phyloP scores from a whole-genome alignment of 1,140 invertebrate species.

The Neodiprion pinetum region DNA sequence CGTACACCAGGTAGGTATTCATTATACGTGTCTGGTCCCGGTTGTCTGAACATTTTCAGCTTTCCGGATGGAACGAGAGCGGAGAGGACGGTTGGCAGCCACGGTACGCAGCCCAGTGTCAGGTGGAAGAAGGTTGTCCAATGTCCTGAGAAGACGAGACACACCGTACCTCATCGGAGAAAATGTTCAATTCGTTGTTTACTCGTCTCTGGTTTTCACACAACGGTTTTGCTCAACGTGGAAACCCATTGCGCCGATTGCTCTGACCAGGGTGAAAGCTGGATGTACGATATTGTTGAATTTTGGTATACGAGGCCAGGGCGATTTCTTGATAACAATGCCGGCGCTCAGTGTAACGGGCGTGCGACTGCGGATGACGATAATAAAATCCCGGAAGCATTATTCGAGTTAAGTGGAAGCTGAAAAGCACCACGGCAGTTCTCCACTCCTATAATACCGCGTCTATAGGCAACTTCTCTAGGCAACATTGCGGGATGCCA shows the following conservation, averaged over 20 bases:
- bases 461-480: background rate
- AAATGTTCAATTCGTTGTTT: too few species aligned
- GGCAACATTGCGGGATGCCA: background rate
- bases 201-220: background rate
- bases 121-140: background rate
- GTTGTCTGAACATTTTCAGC: background rate
- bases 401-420: conserved; percentile 1
- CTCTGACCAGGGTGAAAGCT: conserved; percentile 25
- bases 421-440: background rate
- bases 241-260: conserved; percentile 18
- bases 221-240: background rate
- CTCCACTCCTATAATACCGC: background rate
- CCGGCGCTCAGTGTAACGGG: background rate
- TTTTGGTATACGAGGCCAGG: background rate
- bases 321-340: background rate
- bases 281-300: background rate
- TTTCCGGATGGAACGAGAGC: background rate
- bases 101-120: background rate
- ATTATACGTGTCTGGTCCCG: too few species aligned
- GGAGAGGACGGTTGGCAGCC: background rate
- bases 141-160: background rate
- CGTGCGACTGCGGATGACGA: conserved; percentile 1
- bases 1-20: background rate
- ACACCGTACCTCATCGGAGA: too few species aligned
- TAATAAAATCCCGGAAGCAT: conserved; percentile 5